Evolutionary conservation across 1,140 invertebrate species (phyloP), one percentile per base, ranked within the genome.

Genomic region (Neoseiulus cucumeris): DNA sequence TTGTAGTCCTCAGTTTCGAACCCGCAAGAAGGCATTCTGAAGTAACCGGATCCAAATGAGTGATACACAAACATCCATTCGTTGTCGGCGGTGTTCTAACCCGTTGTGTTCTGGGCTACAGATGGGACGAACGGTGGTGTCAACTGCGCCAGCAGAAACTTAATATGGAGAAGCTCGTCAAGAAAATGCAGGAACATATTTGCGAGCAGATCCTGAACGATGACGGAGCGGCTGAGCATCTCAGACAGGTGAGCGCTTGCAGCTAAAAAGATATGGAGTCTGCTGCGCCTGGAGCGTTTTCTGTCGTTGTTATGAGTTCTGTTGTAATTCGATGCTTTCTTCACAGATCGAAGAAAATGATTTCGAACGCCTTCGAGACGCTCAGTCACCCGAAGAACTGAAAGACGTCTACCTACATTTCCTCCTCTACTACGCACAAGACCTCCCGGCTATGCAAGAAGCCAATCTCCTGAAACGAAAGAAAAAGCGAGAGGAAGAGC

Each of bases 331-430:
- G 33, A 9, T 6, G 4, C 33, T 39, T 39, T 39, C 33, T 4
- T 39, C 33, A 39, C 25, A 68, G 42, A 65, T 73, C 6, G 68
- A 69, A 30, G 64, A 69, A 25, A 18, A 9, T 28, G 70, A 74
- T 65, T 68, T 73, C 42, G 45, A 64, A 12, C 68, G 68, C 51
- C 70, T 78, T 20, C 72, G 73, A 70, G 83, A 80, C 64, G 85
- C 90, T 0, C 87, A 95, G 74, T 91, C 87, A 0, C 81, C 85
- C 25, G 91, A 96, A 75, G 91, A 96, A 74, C 75, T 97, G 0
- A 86, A 87, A 68, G 94, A 98, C 72, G 84, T 91, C 0, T 90
- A 95, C 75, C 84, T 86, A 69, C 91, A 96, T 72, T 97, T 97
- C 73, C 81, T 90, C 68, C 76, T 97, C 0, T 92, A 97, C 72